A percentile compares a stretch with the other conserved stretches of the same genome.
Evolutionary conservation across 1,140 invertebrate species (phyloP).

Genomic region (Heliconius hewitsoni): DNA sequence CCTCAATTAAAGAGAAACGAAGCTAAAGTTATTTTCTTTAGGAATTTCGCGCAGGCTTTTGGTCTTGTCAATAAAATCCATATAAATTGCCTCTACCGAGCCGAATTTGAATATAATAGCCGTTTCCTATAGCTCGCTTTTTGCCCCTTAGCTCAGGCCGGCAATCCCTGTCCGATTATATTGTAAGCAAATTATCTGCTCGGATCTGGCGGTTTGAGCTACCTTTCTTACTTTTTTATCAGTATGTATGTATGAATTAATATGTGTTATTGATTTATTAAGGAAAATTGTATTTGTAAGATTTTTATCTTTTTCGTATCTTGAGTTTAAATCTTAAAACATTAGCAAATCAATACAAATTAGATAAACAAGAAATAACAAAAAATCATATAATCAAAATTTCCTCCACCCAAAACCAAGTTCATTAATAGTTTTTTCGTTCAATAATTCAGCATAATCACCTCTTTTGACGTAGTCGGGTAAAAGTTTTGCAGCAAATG

Average conservation of each 20-base stretch:
- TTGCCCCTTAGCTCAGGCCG: slow-evolving; percentile 67
- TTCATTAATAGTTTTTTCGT: no score
- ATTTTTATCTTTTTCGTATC: no score
- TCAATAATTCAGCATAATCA: no score
- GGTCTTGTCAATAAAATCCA: slow-evolving; percentile 78
- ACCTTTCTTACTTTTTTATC: slow-evolving; percentile 14
- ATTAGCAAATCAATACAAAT: no score
- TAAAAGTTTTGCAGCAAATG: background rate
- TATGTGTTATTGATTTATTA: slow-evolving; percentile 29
- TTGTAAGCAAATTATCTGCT: slow-evolving; percentile 80
- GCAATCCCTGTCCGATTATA: slow-evolving; percentile 77
- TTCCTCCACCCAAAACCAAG: no score
- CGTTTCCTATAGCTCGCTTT: slow-evolving; percentile 64
- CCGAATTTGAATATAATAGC: slow-evolving; percentile 80
- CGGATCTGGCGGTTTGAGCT: slow-evolving; percentile 55
- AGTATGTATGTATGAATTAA: slow-evolving; percentile 47
- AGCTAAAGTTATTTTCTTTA: slow-evolving; percentile 65
- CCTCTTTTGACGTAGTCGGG: background rate
- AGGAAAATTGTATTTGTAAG: background rate
- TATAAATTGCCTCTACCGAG: slow-evolving; percentile 76
- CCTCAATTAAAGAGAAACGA: slow-evolving; percentile 70
- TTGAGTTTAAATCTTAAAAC: no score
- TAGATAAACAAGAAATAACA: no score
- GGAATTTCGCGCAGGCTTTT: slow-evolving; percentile 68
- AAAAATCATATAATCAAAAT: no score